A percentile compares a stretch with the other conserved stretches of the same genome.
These are phyloP conservation scores for Pipra filicauda DNA, from an alignment of 2,113 vertebrate species.

Conservation along the genomic window DNA sequence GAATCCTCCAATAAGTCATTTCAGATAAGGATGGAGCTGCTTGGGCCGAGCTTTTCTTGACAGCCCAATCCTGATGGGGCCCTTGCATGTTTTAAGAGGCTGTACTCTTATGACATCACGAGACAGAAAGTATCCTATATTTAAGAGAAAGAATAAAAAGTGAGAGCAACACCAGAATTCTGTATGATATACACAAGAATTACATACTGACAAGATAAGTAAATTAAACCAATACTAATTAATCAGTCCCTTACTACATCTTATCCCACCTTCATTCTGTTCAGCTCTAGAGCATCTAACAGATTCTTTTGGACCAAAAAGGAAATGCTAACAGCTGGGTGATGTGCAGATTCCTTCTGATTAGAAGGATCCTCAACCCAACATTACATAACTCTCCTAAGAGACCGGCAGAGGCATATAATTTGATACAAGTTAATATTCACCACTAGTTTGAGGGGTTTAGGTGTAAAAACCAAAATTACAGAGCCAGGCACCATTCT, in stretches of 20 bases:
- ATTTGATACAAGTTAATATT: background rate
- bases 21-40: conserved; percentile 86
- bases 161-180: background rate
- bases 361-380: background rate
- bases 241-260: background rate
- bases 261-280: background rate
- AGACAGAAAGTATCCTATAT: conserved; percentile 71
- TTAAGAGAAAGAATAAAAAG: conserved; percentile 17
- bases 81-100: conserved; percentile 86
- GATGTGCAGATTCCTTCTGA: background rate
- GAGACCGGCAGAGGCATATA: background rate
- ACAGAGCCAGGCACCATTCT: background rate
- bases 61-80: conserved; percentile 88
- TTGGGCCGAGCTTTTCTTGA: conserved; percentile 86
- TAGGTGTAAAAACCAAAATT: background rate
- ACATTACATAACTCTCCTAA: background rate
- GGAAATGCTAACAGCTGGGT: background rate
- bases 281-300: background rate
- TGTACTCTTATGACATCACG: conserved; percentile 76
- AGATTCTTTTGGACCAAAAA: background rate
- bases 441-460: background rate
- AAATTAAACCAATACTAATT: background rate
- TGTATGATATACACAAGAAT: background rate
- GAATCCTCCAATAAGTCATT: conserved; percentile 53
- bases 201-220: background rate